phyloP scores from a whole-genome alignment of 1,140 invertebrate genomes.

The Intoshia linei region DNA sequence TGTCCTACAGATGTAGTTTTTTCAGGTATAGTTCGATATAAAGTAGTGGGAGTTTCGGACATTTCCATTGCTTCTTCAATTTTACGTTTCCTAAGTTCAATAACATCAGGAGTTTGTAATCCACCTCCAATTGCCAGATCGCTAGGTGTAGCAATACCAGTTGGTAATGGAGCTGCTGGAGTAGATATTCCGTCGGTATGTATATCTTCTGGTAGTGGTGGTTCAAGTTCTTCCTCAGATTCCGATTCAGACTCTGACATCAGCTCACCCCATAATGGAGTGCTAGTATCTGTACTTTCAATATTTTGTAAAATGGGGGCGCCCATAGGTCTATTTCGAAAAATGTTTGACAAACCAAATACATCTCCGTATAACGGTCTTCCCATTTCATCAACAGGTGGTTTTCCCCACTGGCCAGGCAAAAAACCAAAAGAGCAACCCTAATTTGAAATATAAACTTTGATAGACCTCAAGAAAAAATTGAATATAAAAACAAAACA shows the following conservation, averaged over 20 bases:
- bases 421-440: constrained; percentile 91
- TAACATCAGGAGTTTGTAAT: constrained; percentile 81
- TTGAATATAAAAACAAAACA: background rate
- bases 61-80: constrained; percentile 74
- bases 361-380: constrained; percentile 93
- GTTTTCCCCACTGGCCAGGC: constrained; percentile 89
- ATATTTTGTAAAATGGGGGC: background rate
- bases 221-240: constrained; percentile 36
- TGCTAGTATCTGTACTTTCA: too few species aligned
- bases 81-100: constrained; percentile 77
- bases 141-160: constrained; percentile 50
- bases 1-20: constrained; percentile 56
- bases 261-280: constrained; percentile 87
- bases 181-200: background rate
- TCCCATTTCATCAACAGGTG: constrained; percentile 89
- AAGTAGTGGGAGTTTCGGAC: constrained; percentile 26
- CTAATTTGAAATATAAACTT: constrained; percentile 31
- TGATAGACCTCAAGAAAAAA: background rate
- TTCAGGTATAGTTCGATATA: constrained; percentile 42
- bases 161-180: constrained; percentile 7
- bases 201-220: too few species aligned
- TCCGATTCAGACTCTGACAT: constrained; percentile 38
- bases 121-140: constrained; percentile 70
- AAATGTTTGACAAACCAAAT: constrained; percentile 41
- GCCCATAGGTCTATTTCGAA: constrained; percentile 13